Conservation (phyloP, 2,888 invertebrate genomes). For the Lingula anatina region DNA sequence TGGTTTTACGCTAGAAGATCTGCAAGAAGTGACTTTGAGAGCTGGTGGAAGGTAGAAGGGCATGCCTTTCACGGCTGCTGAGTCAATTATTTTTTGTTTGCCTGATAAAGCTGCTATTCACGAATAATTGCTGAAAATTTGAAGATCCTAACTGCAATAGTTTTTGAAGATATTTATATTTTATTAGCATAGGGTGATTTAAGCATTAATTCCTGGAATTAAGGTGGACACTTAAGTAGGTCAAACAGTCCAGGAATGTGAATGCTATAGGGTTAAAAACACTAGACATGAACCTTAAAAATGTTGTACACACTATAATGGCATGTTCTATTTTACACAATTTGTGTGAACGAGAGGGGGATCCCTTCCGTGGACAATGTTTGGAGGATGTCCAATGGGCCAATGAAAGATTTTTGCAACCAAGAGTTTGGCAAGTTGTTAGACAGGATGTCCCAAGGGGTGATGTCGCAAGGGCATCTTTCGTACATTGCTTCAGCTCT, state of each 20-base stretch:
- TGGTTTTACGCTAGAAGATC: too few relatives aligned
- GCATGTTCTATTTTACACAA: slow-evolving; percentile 9
- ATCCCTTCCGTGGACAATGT: slow-evolving; percentile 3
- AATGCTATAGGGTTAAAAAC: slow-evolving; percentile 2
- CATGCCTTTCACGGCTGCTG: too few relatives aligned
- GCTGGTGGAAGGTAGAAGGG: too few relatives aligned
- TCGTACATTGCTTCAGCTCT: too few relatives aligned
- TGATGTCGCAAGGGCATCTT: too few relatives aligned
- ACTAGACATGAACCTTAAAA: slow-evolving; percentile 2
- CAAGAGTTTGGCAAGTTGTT: too few relatives aligned
- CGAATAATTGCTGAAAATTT: neutral
- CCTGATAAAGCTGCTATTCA: neutral
- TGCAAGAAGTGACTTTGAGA: too few relatives aligned
- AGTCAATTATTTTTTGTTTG: neutral
- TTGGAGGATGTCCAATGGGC: neutral
- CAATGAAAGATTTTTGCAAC: too few relatives aligned
- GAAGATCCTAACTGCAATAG: neutral
- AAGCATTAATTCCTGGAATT: neutral
- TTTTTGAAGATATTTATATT: neutral
- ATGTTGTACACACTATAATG: slow-evolving; percentile 1
- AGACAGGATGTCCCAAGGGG: too few relatives aligned
- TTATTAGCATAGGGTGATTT: neutral
- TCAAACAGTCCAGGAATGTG: neutral
- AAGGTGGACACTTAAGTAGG: neutral
- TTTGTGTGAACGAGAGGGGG: slow-evolving; percentile 7